Evolutionary conservation across 37 sponge, comb jelly and placozoan species (phyloP), one percentile per base, ranked within the genome.

Genomic region (Lycopodina hypogea): DNA sequence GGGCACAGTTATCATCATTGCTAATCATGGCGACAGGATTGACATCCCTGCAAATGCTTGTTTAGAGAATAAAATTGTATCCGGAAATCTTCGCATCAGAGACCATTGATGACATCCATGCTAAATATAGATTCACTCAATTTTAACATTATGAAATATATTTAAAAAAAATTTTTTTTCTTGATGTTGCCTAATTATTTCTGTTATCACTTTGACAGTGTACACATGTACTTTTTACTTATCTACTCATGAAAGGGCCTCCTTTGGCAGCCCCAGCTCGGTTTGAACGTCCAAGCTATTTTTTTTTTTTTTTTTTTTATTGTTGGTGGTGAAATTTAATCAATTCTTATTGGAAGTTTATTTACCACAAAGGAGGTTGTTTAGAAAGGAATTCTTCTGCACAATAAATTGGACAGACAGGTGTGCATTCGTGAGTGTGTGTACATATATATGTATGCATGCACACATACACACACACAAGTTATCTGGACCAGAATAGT

Each of bases 1-100:
- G 91, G 99, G 99, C 9, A 97, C 99, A 26, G 99, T 97, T 23
- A 97, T 97, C 40, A 95, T 97, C 64, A 95, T 97, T 64, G 99
- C 99, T 53, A 95, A 97, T 73, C 96, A 92, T 81, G 99, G 98
- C 14, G 98, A 97, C 45, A 75, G 98, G 36, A 97, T 97, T 66
- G 98, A 97, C 71, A 97, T 97, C 62, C 95, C 98, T 26, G 55
- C 90, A 33, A 84, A 84, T 30, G 84, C 95, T 9, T 69, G 81
- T 26, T 78, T 97, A 56, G 98, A 97, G 81, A 97, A 97, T 73
- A 97, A 97, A 75, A 94, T 97, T 53, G 93, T 97, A 29, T 93
- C 95, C 39, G 98, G 98, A 18, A 97, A 97, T 68, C 78, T 97
- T 40, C 82, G 98, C 26, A 94, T 97, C 71, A 41, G 94, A 69